Percentiles rank a stretch among this genome's conserved stretches.
These are phyloP conservation scores for Rhopalosiphum padi DNA, from an alignment of 1,140 invertebrate species.

Conservation along the genomic window DNA sequence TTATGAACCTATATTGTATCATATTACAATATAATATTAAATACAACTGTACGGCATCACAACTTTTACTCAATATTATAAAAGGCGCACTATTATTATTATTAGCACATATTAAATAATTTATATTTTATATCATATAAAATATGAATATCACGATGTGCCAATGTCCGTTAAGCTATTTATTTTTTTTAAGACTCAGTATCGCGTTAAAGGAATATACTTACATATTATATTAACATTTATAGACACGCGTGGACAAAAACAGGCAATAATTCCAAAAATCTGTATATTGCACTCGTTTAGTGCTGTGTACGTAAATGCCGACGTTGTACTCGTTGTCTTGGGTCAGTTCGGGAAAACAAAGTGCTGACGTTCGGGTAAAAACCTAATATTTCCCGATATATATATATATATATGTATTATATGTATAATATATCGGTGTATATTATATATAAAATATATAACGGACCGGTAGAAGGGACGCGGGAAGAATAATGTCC, in stretches of 20 bases:
- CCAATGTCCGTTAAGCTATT: not conserved
- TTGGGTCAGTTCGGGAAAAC: not conserved
- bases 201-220: not conserved
- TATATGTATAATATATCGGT: not conserved
- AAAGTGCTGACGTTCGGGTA: not conserved
- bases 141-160: not conserved
- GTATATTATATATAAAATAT: constrained; percentile 11
- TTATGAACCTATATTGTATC: not conserved
- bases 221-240: not conserved
- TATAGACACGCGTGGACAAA: not conserved
- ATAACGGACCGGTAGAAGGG: not conserved
- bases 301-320: not conserved
- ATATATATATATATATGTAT: not conserved
- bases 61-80: not conserved
- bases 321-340: not conserved
- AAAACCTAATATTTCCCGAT: not conserved
- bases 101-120: not conserved
- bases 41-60: not conserved
- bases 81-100: not conserved
- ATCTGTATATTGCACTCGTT: not conserved
- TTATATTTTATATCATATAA: not conserved
- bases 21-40: not conserved
- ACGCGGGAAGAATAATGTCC: constrained; percentile 24
- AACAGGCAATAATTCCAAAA: not conserved
- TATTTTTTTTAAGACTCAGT: not conserved